Conservation (phyloP, 2,113 vertebrate species). For the Craseonycteris thonglongyai region DNA sequence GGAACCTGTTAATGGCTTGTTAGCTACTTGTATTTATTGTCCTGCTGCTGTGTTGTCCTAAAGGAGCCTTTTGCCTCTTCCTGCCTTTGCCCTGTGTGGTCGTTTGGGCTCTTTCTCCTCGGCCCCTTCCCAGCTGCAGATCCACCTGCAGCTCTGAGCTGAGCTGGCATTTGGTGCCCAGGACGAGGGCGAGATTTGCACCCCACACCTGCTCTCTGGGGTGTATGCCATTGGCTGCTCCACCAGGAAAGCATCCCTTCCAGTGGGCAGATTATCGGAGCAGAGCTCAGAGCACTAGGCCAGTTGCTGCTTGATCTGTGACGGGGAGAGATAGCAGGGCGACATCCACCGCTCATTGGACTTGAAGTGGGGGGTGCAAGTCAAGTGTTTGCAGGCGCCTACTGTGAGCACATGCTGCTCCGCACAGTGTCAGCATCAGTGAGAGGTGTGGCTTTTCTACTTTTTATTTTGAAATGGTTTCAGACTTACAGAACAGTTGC, state of each 20-base stretch:
- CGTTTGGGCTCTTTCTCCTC: background rate
- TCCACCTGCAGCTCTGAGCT: background rate
- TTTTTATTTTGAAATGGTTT: background rate
- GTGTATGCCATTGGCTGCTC: too few relatives aligned
- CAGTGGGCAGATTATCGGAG: background rate
- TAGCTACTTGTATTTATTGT: background rate
- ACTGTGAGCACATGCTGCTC: background rate
- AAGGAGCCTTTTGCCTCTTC: background rate
- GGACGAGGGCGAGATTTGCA: background rate
- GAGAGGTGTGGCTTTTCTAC: background rate
- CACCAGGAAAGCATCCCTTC: background rate
- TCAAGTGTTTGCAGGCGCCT: background rate
- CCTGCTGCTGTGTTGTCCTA: background rate
- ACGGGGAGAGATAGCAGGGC: background rate
- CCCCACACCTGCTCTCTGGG: background rate
- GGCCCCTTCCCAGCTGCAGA: background rate
- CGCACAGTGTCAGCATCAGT: fast-evolving
- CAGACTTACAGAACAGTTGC: background rate
- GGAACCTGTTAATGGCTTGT: fast-evolving
- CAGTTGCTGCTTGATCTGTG: too few relatives aligned
- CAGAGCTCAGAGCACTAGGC: background rate
- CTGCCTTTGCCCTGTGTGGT: fast-evolving
- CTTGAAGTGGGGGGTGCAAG: background rate
- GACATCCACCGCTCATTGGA: fast-evolving
- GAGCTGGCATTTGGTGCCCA: background rate